A percentile compares a stretch with the other conserved stretches of the same genome.
phyloP scores from a whole-genome alignment of 2,113 vertebrate genomes.

The Callaeas wilsoni region DNA sequence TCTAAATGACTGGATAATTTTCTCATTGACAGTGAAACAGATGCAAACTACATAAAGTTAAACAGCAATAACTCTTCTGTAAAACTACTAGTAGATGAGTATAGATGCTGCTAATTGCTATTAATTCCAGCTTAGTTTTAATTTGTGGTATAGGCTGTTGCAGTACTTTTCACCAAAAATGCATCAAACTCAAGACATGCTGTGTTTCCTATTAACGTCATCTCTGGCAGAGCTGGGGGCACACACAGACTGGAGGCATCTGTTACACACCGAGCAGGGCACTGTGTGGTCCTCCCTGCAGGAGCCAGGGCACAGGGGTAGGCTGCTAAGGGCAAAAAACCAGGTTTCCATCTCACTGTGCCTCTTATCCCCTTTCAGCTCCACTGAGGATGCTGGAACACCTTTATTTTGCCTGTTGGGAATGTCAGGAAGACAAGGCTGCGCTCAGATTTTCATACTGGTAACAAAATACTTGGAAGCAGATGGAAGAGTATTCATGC shows the following conservation, averaged over 20 bases:
- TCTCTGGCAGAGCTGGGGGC: not conserved
- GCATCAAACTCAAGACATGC: not conserved
- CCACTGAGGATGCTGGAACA: not conserved
- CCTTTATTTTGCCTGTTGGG: not conserved
- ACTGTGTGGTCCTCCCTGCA: not conserved
- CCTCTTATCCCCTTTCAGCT: not conserved
- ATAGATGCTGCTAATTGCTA: constrained; percentile 1
- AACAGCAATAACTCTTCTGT: not conserved
- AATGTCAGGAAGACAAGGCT: not conserved
- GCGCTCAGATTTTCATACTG: not conserved
- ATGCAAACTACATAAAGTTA: not conserved
- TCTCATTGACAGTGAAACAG: constrained; percentile 2
- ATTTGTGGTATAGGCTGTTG: not conserved
- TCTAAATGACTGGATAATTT: constrained; percentile 23
- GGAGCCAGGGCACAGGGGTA: not conserved
- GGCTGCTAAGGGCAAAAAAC: not conserved
- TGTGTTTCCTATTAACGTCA: constrained; percentile 33
- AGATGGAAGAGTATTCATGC: not conserved
- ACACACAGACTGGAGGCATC: constrained; percentile 1
- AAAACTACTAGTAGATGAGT: constrained; percentile 3
- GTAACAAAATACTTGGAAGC: not conserved
- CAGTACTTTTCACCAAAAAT: not conserved
- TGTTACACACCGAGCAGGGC: not conserved
- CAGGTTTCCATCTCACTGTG: not conserved
- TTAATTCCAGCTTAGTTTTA: constrained; percentile 15